Evolutionary conservation across 2,797 vertebrate genomes (phyloP).

Genomic region (Lacerta bilineata): DNA sequence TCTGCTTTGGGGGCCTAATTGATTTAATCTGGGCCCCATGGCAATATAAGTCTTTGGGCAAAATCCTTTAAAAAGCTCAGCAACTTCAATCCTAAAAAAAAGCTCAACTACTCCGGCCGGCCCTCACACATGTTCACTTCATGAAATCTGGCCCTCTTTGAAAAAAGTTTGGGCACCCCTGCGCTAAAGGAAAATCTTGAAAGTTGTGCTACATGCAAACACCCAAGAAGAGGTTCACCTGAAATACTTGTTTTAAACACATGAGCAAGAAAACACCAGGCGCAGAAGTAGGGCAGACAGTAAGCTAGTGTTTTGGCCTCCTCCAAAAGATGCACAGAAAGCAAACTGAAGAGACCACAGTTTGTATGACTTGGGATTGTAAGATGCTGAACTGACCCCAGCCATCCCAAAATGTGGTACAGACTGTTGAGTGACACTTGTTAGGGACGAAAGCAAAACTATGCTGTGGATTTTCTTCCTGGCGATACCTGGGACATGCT

Average conservation of each 20-base stretch:
- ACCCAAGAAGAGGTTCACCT: constrained; percentile 48
- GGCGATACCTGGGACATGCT: constrained; percentile 15
- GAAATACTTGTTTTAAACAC: constrained; percentile 55
- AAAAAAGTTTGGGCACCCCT: too few relatives aligned
- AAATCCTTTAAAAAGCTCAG: too few relatives aligned
- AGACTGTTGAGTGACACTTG: constrained; percentile 49
- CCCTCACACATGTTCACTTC: too few relatives aligned
- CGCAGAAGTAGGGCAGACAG: constrained; percentile 47
- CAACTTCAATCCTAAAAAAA: too few relatives aligned
- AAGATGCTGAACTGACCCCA: constrained; percentile 19
- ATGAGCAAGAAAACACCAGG: constrained; percentile 48
- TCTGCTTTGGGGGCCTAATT: too few relatives aligned
- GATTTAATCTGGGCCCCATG: too few relatives aligned
- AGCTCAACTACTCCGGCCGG: too few relatives aligned
- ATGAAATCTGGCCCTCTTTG: too few relatives aligned
- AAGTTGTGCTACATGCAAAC: constrained; percentile 57
- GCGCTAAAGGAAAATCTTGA: constrained; percentile 20
- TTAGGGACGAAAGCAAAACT: constrained; percentile 18
- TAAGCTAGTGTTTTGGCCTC: constrained; percentile 48
- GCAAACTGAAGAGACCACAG: constrained; percentile 49
- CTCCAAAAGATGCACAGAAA: constrained; percentile 38
- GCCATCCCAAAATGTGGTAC: constrained; percentile 40
- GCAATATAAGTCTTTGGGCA: too few relatives aligned
- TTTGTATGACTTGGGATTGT: constrained; percentile 54
- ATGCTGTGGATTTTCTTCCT: constrained; percentile 30